phyloP scores from a whole-genome alignment of 2,797 vertebrate species.

The Brotula barbata region DNA sequence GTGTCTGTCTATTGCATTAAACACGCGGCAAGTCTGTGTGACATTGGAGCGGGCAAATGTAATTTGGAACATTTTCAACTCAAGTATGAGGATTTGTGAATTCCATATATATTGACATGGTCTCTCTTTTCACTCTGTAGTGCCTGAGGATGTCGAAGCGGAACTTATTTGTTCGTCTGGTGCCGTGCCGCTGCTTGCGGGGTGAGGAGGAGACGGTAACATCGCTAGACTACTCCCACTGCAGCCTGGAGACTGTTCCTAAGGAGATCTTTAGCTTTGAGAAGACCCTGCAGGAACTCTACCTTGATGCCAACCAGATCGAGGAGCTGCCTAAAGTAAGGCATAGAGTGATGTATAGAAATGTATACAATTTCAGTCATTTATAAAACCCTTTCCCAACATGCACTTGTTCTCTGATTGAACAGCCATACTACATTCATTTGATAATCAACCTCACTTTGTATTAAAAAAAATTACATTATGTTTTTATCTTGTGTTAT shows the following conservation, averaged over 20 bases:
- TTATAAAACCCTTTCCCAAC: background rate
- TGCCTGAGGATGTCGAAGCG: slow-evolving; percentile 98
- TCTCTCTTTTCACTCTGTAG: slow-evolving; percentile 64
- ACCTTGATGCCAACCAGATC: slow-evolving; percentile 99
- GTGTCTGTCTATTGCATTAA: background rate
- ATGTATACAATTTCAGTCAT: background rate
- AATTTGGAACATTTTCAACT: background rate
- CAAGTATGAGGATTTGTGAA: too few species aligned
- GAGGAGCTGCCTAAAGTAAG: slow-evolving; percentile 98
- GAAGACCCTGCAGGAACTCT: slow-evolving; percentile 98
- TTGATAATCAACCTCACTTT: too few species aligned
- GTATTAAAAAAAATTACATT: too few species aligned
- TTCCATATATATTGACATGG: slow-evolving; percentile 53
- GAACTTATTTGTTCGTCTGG: slow-evolving; percentile 95
- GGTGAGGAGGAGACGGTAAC: slow-evolving; percentile 97
- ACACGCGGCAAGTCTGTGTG: background rate
- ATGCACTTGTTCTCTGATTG: too few species aligned
- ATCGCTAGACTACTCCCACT: slow-evolving; percentile 97
- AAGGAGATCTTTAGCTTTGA: slow-evolving; percentile 99
- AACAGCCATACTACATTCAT: too few species aligned
- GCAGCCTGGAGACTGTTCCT: slow-evolving; percentile 98
- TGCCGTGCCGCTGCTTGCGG: slow-evolving; percentile 96
- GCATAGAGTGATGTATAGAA: slow-evolving; percentile 8
- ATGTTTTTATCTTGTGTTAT: background rate
- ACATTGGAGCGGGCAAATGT: background rate